phyloP scores from a whole-genome alignment of 2,113 vertebrate species.

The Daubentonia madagascariensis region DNA sequence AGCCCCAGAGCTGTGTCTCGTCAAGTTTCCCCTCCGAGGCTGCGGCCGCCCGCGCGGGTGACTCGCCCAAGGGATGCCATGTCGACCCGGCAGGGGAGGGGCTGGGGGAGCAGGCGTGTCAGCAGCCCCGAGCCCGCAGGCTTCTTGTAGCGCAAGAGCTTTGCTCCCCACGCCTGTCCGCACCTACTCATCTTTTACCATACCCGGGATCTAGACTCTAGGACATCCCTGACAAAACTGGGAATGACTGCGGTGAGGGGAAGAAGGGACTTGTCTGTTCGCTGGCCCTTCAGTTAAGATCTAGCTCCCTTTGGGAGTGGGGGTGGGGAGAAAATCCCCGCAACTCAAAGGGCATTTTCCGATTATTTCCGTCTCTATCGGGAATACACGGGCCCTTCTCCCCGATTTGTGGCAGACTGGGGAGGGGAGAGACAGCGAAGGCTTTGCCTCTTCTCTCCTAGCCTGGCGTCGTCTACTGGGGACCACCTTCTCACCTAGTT shows the following conservation, averaged over 20 bases:
- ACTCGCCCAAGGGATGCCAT: background rate
- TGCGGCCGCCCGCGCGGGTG: background rate
- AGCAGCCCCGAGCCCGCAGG: background rate
- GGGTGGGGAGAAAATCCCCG: background rate
- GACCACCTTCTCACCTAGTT: conserved; percentile 3
- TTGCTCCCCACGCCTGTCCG: background rate
- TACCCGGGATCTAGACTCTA: background rate
- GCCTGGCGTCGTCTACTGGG: background rate
- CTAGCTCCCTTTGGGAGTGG: background rate
- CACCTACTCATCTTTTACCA: background rate
- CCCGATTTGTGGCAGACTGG: background rate
- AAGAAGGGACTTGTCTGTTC: background rate
- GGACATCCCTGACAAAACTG: background rate
- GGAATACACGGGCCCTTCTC: background rate
- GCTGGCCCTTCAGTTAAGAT: background rate
- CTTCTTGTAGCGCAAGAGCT: background rate
- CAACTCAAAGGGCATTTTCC: background rate
- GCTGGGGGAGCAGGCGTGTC: background rate
- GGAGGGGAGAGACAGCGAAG: background rate
- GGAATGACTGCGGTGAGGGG: background rate
- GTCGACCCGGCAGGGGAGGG: background rate
- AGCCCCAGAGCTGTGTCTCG: background rate
- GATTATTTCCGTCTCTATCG: background rate
- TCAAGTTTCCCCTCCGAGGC: conserved; percentile 49
- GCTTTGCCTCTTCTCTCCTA: background rate